A percentile compares a stretch with the other conserved stretches of the same genome.
phyloP scores from a whole-genome alignment of 2,113 vertebrate species.

The Crotalus tigris region DNA sequence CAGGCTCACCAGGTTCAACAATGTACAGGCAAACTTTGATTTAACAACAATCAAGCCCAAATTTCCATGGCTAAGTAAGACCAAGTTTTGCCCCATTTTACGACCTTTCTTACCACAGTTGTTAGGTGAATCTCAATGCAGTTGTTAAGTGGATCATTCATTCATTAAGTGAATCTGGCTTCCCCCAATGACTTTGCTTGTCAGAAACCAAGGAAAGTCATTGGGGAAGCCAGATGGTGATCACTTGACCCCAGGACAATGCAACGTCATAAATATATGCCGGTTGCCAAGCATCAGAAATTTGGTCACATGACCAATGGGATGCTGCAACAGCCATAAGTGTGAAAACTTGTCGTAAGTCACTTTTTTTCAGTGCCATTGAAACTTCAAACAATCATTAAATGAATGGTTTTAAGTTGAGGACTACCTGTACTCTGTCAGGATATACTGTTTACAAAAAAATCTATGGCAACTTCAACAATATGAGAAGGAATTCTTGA shows the following conservation, averaged over 20 bases:
- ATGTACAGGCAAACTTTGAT: neutral
- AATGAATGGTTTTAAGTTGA: too few species aligned
- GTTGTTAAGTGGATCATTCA: neutral
- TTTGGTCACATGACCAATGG: neutral
- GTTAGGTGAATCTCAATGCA: neutral
- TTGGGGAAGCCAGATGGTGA: neutral
- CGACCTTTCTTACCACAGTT: neutral
- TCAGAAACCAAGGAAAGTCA: too few species aligned
- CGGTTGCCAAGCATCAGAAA: neutral
- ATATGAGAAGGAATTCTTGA: neutral
- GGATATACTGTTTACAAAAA: neutral
- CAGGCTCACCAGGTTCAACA: rapidly evolving
- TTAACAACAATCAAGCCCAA: neutral
- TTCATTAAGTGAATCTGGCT: neutral
- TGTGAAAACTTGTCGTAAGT: too few species aligned
- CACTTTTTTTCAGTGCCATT: too few species aligned
- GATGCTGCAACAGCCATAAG: neutral
- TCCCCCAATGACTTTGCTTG: neutral
- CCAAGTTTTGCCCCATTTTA: neutral
- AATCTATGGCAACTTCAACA: neutral
- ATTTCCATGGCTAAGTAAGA: neutral
- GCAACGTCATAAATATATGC: neutral
- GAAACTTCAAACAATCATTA: too few species aligned
- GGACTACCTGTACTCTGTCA: neutral
- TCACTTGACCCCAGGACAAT: neutral